Base-by-base conservation (phyloP, 1,140 invertebrate genomes). In the Cydia fagiglandana region DNA sequence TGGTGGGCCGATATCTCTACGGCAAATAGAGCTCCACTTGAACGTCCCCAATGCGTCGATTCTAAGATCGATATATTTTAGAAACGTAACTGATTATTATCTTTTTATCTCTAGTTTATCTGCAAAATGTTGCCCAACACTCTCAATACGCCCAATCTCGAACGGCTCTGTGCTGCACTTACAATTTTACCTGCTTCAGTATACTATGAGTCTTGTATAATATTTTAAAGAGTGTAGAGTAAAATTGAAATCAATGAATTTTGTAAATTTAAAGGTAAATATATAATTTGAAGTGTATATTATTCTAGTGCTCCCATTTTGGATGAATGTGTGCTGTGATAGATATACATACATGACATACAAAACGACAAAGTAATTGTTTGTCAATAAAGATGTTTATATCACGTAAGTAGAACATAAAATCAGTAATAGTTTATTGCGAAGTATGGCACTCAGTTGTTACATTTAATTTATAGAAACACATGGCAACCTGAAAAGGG, bases 191-290 rank as follows among this genome's bases (percentile, higher is more conserved):
- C 15, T 45, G 66, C 17, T 15, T 38, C 56, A 24, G n/a, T 17
- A 30, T 41, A 17, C n/a, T 2, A 70, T 41, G 66, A 7, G 30
- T 5, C 9, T 70, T 12, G 66, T 41, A 20, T 70, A 15, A 4
- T 1, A 3, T 24, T 24, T 66, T 68, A 12, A n/a, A 24, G 28
- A 41, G 66, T 70, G n/a, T 10, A 38, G 15, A 70, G 17, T 38
- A 10, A 45, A 38, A 20, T 9, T 4, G 77, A 77, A 53, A 75
- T 84, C 86, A 84, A 77, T 82, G 61, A 53, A 76, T 77, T 81
- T 73, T 20, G 77, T 82, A 45, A 84, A 83, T 64, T 79, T 85
- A 30, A 88, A 86, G 87, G 87, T 88, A 76, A 61, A 76, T 76
- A 30, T 10, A 24, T 24, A 0, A n/a, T n/a, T n/a, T 47, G 45